Evolutionary conservation across 1,140 invertebrate genomes (phyloP).

Genomic region (Hylyphantes graminicola): DNA sequence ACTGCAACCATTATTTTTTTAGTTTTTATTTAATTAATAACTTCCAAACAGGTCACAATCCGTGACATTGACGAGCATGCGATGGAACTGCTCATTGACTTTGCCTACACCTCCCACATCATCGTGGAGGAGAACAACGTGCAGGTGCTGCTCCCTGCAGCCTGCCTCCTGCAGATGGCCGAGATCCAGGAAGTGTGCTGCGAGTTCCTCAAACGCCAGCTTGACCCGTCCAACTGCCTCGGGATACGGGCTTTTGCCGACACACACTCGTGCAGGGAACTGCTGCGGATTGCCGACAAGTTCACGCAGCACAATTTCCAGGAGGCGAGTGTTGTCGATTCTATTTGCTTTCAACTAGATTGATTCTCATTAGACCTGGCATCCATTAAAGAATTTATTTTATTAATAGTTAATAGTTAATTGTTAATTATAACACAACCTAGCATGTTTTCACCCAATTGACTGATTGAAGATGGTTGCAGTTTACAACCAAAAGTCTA

Average conservation of each 20-base stretch:
- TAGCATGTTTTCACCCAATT: too few relatives aligned
- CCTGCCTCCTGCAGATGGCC: slow-evolving; percentile 92
- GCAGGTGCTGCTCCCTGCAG: slow-evolving; percentile 94
- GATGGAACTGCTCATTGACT: slow-evolving; percentile 97
- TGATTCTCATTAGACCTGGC: too few relatives aligned
- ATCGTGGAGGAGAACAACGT: slow-evolving; percentile 98
- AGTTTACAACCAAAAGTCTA: too few relatives aligned
- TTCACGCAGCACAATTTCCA: slow-evolving; percentile 98
- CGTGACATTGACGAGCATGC: slow-evolving; percentile 97
- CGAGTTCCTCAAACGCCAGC: slow-evolving; percentile 96
- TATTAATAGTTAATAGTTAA: too few relatives aligned
- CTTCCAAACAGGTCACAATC: slow-evolving; percentile 79
- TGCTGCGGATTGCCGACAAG: slow-evolving; percentile 95
- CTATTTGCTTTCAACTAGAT: neutral
- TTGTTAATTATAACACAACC: too few relatives aligned
- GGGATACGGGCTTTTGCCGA: slow-evolving; percentile 99
- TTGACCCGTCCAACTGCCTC: slow-evolving; percentile 97
- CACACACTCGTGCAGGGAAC: slow-evolving; percentile 95
- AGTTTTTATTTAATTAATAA: too few relatives aligned
- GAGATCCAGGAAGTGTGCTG: slow-evolving; percentile 93
- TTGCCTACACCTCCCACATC: slow-evolving; percentile 99
- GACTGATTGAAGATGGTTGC: too few relatives aligned
- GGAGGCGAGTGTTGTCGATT: slow-evolving; percentile 74
- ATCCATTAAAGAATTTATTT: too few relatives aligned
- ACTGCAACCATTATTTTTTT: too few relatives aligned